Conservation (phyloP, 1,140 invertebrate genomes). For the Sitobion miscanthi region DNA sequence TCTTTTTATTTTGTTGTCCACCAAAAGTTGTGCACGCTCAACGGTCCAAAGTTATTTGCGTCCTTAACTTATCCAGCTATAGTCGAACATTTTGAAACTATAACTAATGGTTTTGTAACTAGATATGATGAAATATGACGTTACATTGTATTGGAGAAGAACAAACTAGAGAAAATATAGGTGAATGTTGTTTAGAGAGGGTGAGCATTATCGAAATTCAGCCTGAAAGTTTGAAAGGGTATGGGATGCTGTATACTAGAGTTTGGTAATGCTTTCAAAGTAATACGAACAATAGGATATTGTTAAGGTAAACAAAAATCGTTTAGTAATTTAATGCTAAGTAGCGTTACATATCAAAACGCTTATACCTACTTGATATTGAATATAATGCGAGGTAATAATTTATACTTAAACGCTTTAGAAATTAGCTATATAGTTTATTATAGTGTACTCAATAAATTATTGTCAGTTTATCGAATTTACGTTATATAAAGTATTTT, state of each 20-base stretch:
- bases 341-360: not conserved
- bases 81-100: not conserved
- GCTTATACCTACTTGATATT: not conserved
- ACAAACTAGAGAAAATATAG: not conserved
- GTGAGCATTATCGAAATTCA: conserved; percentile 25
- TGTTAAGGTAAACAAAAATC: not conserved
- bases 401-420: not conserved
- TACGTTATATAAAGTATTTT: not conserved
- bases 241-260: not conserved
- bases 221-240: not conserved
- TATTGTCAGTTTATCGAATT: not conserved
- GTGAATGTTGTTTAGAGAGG: not conserved
- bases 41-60: not conserved
- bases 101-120: conserved; percentile 34
- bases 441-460: not conserved
- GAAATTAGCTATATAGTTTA: not conserved
- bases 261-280: not conserved
- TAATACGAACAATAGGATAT: conserved; percentile 1
- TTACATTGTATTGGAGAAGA: not conserved
- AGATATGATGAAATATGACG: not conserved
- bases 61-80: not conserved
- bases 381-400: not conserved
- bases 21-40: not conserved
- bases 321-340: conserved; percentile 1
- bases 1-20: not conserved